Base-by-base conservation (phyloP, 1,140 invertebrate species). In the Oppia nitens region DNA sequence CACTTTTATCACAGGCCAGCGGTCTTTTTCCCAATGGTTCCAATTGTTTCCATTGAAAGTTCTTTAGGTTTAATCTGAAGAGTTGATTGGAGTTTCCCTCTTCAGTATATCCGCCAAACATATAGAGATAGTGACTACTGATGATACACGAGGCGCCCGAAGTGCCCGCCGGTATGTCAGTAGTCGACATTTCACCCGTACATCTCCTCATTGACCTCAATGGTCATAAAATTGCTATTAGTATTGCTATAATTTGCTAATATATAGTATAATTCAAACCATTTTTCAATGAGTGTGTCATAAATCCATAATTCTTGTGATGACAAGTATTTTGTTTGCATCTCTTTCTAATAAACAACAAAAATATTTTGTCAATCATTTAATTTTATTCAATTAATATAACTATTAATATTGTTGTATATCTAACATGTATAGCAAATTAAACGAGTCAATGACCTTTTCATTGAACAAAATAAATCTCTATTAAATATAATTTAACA, bases 1-100 rank as follows among this genome's bases (percentile, higher is more conserved):
- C 64, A 47, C 68, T 65, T 64, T 76, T 76, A 62, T 76, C 74
- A 63, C 72, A 71, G 1, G 70, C 67, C 21, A 69, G 62, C 2
- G 73, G 72, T 27, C 25, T 12, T 3, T 23, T n/a, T 23, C 55
- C 51, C 14, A n/a, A 1, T 20, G 57, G 57, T 48, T 32, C 9
- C 2, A 72, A 26, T 21, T 48, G 23, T 23, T 64, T 57, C 74
- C 74, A 76, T 1, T 14, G 53, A 12, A 69, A 59, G 2, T 64
- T 67, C 11, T 56, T 58, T 1, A 76, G 60, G 63, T 75, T 62
- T 1, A 75, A 61, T 40, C 65, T 56, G 57, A 69, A 68, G 6
- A 75, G 57, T 1, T 64, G 55, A 63, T 70, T 73, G 11, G 62
- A 65, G 53, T 71, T 69, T 6, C 67, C 67, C 47, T 56, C 60